phyloP scores from a whole-genome alignment of 2,113 vertebrate genomes.

The Laticauda laticaudata region DNA sequence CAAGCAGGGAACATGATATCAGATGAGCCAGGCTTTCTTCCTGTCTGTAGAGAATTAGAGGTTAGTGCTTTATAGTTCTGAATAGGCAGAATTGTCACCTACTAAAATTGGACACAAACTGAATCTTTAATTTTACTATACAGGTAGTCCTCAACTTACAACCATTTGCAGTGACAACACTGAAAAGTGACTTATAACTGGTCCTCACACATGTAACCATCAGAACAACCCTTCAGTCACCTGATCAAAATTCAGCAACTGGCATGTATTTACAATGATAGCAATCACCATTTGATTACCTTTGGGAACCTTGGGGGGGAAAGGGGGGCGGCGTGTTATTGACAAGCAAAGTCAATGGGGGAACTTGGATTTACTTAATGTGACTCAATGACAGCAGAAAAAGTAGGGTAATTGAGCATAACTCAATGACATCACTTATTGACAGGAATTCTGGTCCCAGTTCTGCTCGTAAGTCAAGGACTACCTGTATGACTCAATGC shows the following conservation, averaged over 20 bases:
- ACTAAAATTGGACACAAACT: not conserved
- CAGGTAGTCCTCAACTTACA: not conserved
- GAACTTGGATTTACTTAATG: not conserved
- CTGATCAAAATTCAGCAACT: not conserved
- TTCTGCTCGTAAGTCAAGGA: not conserved
- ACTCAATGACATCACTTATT: not conserved
- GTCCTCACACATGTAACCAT: not conserved
- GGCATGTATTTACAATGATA: not conserved
- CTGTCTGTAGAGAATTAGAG: not conserved
- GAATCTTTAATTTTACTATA: not conserved
- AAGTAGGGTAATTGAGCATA: not conserved
- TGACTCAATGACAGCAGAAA: not conserved
- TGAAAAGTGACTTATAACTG: not conserved
- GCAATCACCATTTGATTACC: not conserved
- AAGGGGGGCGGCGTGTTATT: not conserved
- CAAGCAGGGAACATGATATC: not conserved
- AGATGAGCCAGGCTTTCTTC: not conserved
- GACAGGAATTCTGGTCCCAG: not conserved
- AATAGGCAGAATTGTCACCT: not conserved
- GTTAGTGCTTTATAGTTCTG: not conserved
- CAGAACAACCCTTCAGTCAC: not conserved
- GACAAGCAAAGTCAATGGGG: not conserved
- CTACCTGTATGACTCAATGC: not conserved
- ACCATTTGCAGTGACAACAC: not conserved
- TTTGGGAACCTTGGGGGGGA: not conserved